Evolutionary conservation across 2,113 vertebrate genomes (phyloP), one percentile per base, ranked within the genome.

Genomic region (Macroglossus sobrinus): DNA sequence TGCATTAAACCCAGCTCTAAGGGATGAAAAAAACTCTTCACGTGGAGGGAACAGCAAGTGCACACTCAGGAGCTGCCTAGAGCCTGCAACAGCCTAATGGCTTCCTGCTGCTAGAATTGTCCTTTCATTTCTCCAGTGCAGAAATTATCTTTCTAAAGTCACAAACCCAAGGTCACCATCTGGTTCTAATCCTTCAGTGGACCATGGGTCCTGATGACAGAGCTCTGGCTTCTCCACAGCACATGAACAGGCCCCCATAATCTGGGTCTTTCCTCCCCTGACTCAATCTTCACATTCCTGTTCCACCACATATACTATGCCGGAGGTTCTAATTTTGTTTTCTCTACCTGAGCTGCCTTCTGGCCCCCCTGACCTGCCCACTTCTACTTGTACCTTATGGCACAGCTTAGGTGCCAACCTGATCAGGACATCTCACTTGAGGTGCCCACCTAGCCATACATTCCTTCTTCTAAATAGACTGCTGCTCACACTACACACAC

Each of bases 61-160:
- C 26, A n/a, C 0, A 1, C 7, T 16, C 55, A 43, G n/a, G 30
- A 68, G 55, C 28, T 8, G 19, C 19, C 64, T 21, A 0, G 7
- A 40, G 57, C 40, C 53, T 7, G 19, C 16, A 28, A 19, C 18
- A 30, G 35, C 11, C 68, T 24, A 45, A 12, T 0, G 11, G 5
- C 68, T 50, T 21, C 30, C 30, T 59, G 16, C 24, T 28, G 40
- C 76, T 50, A 22, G 7, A 4, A 22, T 0, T 12, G 13, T 21
- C 47, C 55, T 7, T 75, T 50, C 8, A 2, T 2, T 11, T 85
- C 61, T 82, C 66, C 55, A 43, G 53, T 40, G 24, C 33, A 85
- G 26, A 63, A 26, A 22, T 16, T 15, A 10, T 13, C 66, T 84
- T 74, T 68, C 59, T 8, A 38, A 68, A 76, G 22, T 71, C 66